Conservation (phyloP, 2,888 invertebrate genomes). For the Polyommatus icarus region DNA sequence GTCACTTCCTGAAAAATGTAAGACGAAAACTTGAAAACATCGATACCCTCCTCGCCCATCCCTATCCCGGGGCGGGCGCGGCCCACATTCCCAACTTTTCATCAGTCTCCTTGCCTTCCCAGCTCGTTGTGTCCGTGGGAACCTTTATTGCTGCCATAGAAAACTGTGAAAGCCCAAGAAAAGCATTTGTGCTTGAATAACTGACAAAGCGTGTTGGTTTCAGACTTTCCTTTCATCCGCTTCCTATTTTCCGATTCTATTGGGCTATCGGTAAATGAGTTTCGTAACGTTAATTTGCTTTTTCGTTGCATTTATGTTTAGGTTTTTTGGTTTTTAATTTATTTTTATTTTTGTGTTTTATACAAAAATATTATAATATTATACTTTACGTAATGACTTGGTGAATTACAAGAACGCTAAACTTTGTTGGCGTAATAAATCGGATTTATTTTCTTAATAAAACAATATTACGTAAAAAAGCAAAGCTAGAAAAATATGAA, state of each 20-base stretch:
- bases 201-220: constrained; percentile 66
- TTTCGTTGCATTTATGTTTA: constrained; percentile 56
- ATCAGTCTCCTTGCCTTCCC: constrained; percentile 73
- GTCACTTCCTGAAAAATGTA: neutral
- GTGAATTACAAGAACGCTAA: too few species aligned
- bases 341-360: neutral
- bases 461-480: too few species aligned
- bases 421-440: too few species aligned
- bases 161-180: constrained; percentile 78
- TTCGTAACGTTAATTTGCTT: constrained; percentile 69
- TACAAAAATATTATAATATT: neutral
- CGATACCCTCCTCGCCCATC: constrained; percentile 47
- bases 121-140: constrained; percentile 76
- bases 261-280: constrained; percentile 73
- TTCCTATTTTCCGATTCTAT: constrained; percentile 64
- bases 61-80: constrained; percentile 65
- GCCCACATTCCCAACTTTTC: constrained; percentile 79
- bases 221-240: constrained; percentile 65
- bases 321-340: constrained; percentile 41
- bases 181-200: constrained; percentile 77
- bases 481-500: too few species aligned
- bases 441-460: too few species aligned
- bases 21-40: constrained; percentile 34
- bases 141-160: constrained; percentile 79
- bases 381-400: too few species aligned